phyloP scores from a whole-genome alignment of 1,140 invertebrate species.

The Plutomurus gul region DNA sequence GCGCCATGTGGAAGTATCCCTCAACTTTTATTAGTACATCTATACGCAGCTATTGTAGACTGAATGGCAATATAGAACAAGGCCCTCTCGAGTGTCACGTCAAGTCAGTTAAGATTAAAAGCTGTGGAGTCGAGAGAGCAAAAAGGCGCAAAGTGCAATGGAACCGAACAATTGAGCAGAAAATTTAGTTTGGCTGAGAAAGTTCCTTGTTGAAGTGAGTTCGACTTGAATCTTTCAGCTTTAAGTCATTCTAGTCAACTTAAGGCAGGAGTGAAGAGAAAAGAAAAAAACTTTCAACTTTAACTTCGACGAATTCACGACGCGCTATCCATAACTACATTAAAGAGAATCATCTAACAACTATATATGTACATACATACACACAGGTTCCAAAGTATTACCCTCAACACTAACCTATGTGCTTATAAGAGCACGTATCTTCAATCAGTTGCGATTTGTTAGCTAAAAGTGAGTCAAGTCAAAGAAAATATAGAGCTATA shows the following conservation, averaged over 20 bases:
- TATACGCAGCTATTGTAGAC: not conserved
- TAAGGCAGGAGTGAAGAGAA: not conserved
- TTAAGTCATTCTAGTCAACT: not conserved
- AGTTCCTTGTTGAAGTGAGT: not conserved
- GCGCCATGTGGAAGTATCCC: not conserved
- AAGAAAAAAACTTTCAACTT: conserved; percentile 24
- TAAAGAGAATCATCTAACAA: not conserved
- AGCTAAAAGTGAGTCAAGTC: too few relatives aligned
- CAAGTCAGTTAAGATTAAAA: not conserved
- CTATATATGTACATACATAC: not conserved
- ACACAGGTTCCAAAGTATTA: not conserved
- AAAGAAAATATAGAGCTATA: too few relatives aligned
- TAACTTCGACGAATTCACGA: not conserved
- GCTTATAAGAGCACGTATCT: not conserved
- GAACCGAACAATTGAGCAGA: conserved; percentile 33
- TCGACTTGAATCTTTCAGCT: conserved; percentile 17
- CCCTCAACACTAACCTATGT: too few relatives aligned
- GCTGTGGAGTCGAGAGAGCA: conserved; percentile 13
- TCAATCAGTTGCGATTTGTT: not conserved
- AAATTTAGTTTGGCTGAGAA: conserved; percentile 32
- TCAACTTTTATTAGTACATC: not conserved
- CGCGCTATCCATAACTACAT: not conserved
- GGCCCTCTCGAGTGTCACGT: conserved; percentile 11
- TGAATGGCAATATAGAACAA: too few relatives aligned
- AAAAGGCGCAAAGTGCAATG: conserved; percentile 11